Conservation (phyloP, 2,797 vertebrate genomes). For the Leptoclinus maculatus region DNA sequence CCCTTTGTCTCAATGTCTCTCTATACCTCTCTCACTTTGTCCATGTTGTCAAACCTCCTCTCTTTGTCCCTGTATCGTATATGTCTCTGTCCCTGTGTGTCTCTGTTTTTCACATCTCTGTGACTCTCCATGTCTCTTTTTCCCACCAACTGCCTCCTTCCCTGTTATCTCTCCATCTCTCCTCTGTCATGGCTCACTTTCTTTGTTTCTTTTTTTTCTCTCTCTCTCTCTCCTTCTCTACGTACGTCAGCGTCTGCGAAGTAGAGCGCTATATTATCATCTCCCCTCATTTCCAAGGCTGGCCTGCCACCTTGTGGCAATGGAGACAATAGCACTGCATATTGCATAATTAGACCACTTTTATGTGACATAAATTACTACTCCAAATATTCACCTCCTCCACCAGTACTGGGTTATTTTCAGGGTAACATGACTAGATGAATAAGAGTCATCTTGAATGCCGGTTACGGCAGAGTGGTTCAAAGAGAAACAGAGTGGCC, state of each 20-base stretch:
- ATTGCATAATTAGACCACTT: neutral
- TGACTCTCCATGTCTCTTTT: neutral
- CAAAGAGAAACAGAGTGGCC: too few species aligned
- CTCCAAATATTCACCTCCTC: neutral
- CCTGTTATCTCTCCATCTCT: neutral
- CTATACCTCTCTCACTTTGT: neutral
- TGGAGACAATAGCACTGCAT: neutral
- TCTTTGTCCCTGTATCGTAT: neutral
- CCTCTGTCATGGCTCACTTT: neutral
- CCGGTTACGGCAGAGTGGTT: neutral
- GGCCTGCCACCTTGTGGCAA: slow-evolving; percentile 53
- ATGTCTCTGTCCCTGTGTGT: neutral
- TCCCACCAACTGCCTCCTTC: neutral
- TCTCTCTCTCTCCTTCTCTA: neutral
- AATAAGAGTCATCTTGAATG: neutral
- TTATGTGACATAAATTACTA: neutral
- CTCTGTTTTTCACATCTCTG: neutral
- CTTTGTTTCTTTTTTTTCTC: neutral
- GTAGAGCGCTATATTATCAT: too few species aligned
- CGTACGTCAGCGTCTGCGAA: neutral
- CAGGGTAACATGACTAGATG: neutral
- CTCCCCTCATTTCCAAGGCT: neutral
- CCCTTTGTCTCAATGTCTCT: slow-evolving; percentile 6
- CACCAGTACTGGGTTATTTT: too few species aligned
- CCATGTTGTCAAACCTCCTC: neutral